phyloP scores from a whole-genome alignment of 2,113 vertebrate genomes.

The Muscicapa adusta region DNA sequence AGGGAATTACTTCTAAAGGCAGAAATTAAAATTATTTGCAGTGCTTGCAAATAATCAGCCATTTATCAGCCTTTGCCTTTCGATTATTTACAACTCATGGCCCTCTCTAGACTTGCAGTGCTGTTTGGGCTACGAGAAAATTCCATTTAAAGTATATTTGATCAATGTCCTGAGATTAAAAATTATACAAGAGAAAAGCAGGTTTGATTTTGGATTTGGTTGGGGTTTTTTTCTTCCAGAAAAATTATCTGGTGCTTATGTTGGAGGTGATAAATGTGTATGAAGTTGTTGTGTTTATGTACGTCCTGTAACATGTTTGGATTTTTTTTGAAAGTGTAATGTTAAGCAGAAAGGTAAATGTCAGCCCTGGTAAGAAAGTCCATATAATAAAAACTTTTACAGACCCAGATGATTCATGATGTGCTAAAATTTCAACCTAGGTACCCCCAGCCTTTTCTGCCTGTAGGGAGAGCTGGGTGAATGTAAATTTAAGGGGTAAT shows the following conservation, averaged over 20 bases:
- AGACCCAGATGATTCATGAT: neutral
- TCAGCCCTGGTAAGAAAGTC: neutral
- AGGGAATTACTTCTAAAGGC: neutral
- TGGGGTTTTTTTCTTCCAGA: fast-evolving
- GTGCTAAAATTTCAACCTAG: neutral
- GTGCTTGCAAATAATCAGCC: neutral
- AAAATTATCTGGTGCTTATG: neutral
- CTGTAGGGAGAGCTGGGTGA: neutral
- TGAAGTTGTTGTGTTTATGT: neutral
- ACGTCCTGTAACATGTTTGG: neutral
- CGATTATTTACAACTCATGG: neutral
- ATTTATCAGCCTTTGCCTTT: neutral
- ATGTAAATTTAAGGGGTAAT: neutral
- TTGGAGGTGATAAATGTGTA: neutral
- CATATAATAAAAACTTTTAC: neutral
- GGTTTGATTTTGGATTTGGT: neutral
- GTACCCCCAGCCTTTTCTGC: neutral
- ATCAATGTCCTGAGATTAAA: neutral
- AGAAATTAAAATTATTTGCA: neutral
- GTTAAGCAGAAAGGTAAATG: neutral
- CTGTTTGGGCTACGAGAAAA: neutral
- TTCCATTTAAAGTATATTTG: neutral
- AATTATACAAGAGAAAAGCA: neutral
- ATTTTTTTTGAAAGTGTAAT: neutral
- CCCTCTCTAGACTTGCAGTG: neutral